A percentile compares a stretch with the other conserved stretches of the same genome.
Evolutionary conservation across 53 echinoderm and acorn worm genomes (phyloP).

Genomic region (Glandiceps talaboti): DNA sequence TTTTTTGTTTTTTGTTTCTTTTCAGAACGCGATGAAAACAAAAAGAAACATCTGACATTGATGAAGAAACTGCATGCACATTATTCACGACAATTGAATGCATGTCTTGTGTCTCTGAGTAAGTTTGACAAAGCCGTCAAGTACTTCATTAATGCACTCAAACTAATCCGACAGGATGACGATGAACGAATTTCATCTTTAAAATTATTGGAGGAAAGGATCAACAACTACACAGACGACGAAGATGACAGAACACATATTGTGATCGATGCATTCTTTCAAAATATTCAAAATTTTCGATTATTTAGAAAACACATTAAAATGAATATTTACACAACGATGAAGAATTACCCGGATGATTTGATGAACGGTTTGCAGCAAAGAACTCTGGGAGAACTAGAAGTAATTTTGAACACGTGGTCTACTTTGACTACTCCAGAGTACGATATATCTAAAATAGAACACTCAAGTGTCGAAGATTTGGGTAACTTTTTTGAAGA

Average conservation of each 20-base stretch:
- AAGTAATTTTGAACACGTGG: constrained; percentile 76
- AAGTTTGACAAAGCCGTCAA: constrained; percentile 67
- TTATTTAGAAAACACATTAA: constrained; percentile 74
- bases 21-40: not conserved
- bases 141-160: constrained; percentile 68
- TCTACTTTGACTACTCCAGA: constrained; percentile 39
- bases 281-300: constrained; percentile 76
- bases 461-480: constrained; percentile 49
- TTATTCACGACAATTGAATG: constrained; percentile 54
- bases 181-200: constrained; percentile 25
- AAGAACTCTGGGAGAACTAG: constrained; percentile 58
- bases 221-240: constrained; percentile 10
- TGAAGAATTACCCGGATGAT: constrained; percentile 49
- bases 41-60: constrained; percentile 10
- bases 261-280: constrained; percentile 35
- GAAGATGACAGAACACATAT: constrained; percentile 9
- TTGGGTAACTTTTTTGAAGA: constrained; percentile 33
- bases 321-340: constrained; percentile 53
- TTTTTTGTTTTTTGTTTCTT: too few relatives aligned
- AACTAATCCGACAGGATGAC: constrained; percentile 23
- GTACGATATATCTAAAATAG: constrained; percentile 49
- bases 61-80: constrained; percentile 44
- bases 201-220: constrained; percentile 24
- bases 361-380: constrained; percentile 44
- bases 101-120: constrained; percentile 50